Evolutionary conservation across 2,888 invertebrate species (phyloP).

Genomic region (Polyommatus iphigenia): DNA sequence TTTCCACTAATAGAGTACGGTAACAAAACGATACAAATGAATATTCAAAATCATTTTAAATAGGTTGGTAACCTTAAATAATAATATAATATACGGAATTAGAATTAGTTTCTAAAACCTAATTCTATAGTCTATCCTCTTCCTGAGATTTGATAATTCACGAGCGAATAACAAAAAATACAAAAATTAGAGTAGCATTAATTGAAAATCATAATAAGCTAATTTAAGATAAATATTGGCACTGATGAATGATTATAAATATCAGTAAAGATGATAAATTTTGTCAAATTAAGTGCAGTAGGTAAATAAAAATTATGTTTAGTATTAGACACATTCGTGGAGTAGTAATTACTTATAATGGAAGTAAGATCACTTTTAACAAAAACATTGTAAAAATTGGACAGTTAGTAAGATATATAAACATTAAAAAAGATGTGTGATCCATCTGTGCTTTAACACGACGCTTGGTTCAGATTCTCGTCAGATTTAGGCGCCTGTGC

Average conservation of each 20-base stretch:
- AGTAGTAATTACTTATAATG: constrained; percentile 47
- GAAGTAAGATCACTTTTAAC: constrained; percentile 57
- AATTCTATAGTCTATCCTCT: not conserved
- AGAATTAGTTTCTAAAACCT: not conserved
- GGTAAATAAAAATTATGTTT: constrained; percentile 12
- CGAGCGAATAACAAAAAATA: not conserved
- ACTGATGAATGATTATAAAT: constrained; percentile 29
- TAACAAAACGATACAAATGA: not conserved
- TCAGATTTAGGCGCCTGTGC: constrained; percentile 83
- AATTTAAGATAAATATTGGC: constrained; percentile 30
- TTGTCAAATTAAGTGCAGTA: not conserved
- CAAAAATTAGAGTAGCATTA: not conserved
- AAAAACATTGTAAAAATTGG: constrained; percentile 56
- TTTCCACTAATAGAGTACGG: not conserved
- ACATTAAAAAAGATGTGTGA: constrained; percentile 25
- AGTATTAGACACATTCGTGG: not conserved
- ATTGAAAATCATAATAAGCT: not conserved
- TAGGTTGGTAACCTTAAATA: not conserved
- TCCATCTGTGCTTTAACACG: constrained; percentile 64
- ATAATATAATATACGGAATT: not conserved
- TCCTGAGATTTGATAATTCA: not conserved
- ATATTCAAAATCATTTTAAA: not conserved
- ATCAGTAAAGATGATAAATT: not conserved
- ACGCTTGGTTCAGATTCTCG: constrained; percentile 87
- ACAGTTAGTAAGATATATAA: constrained; percentile 51